Conservation (phyloP, 2,113 vertebrate genomes). For the Hippopotamus amphibius region DNA sequence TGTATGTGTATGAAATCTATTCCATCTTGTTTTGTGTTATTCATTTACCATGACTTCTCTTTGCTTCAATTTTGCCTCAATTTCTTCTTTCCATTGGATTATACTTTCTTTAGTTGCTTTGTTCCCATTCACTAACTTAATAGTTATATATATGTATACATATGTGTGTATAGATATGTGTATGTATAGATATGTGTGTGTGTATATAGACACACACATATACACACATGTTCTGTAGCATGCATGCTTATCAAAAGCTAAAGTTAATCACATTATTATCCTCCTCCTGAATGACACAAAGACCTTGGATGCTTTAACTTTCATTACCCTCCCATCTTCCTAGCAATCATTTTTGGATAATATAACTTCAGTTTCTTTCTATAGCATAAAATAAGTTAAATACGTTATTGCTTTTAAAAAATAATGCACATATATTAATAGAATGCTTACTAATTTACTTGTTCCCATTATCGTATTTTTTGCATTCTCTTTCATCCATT, state of each 20-base stretch:
- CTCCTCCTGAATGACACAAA: neutral
- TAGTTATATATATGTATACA: neutral
- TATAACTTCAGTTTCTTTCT: neutral
- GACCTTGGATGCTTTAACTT: neutral
- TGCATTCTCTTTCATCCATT: neutral
- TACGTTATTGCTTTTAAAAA: neutral
- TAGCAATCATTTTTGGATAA: neutral
- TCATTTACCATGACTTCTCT: neutral
- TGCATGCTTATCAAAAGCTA: neutral
- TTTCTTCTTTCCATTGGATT: neutral
- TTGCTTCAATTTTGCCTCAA: neutral
- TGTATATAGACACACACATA: neutral
- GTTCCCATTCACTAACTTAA: neutral
- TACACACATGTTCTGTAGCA: too few relatives aligned
- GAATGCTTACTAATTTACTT: neutral
- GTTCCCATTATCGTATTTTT: neutral
- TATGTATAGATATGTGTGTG: neutral
- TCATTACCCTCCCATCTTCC: neutral
- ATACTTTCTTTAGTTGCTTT: neutral
- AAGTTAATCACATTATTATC: neutral
- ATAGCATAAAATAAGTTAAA: neutral
- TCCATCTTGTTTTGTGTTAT: neutral
- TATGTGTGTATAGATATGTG: neutral
- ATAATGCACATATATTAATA: neutral
- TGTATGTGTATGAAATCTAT: neutral